Base-by-base conservation (phyloP, 2,113 vertebrate genomes). In the Urocynchramus pylzowi region DNA sequence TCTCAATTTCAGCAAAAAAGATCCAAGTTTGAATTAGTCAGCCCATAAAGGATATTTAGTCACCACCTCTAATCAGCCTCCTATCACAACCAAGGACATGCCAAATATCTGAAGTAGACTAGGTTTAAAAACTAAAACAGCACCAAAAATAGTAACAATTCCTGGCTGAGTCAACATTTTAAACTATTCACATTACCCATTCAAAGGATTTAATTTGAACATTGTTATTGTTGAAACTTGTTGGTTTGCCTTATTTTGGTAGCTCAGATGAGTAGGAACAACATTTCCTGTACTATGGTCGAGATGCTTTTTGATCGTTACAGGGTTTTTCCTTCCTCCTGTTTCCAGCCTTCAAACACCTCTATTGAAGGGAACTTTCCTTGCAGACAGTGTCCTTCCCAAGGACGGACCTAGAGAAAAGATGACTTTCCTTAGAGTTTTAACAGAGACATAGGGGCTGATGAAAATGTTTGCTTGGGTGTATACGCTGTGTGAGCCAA, bases 71-170 rank as follows among this genome's bases (percentile, higher is more conserved):
- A 80, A 47, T 31, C 56, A 84, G 68, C 30, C 63, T 82, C 76
- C 78, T 91, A 30, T 91, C 75, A 64, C 68, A 84, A 52, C 39
- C 42, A 93, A 93, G 83, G 83, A 65, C 76, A 82, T 49, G 39
- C 54, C 77, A 83, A 87, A 59, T 87, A 79, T 56, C 83, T 78
- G 44, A 85, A 95, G 69, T 0, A 71, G 71, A 81, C 23, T 80
- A 7, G 1, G 28, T 84, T 83, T 80, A 84, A 95, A 82, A 95
- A 53, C 89, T 94, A 61, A 73, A 94, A 60, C 17, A 88, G 63
- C 42, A 92, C 64, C 61, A 89, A 73, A 77, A 97, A 95, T 90
- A 95, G 89, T 54, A 95, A 92, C 77, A 94, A 92, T 45, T 92
- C 88, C 85, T 84, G 83, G 39, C 94, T 91, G 90, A 95, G 69